Percentiles rank a stretch among this genome's conserved stretches.
Conservation (phyloP, 2,113 vertebrate species). For the Sinocyclocheilus maitianheensis region DNA sequence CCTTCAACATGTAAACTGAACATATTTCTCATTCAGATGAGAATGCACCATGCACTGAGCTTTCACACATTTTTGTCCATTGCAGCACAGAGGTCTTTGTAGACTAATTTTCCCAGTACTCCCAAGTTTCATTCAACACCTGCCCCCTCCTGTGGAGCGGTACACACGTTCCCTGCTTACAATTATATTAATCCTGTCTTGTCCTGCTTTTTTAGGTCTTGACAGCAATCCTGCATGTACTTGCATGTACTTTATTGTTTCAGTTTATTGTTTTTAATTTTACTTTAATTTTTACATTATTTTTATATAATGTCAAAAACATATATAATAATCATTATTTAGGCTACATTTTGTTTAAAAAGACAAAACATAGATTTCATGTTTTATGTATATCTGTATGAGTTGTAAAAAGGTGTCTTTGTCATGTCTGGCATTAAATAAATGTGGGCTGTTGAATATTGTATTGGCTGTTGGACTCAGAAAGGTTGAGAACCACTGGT, state of each 20-base stretch:
- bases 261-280: not conserved
- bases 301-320: not conserved
- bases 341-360: not conserved
- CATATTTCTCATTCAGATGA: too few relatives aligned
- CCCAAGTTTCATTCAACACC: not conserved
- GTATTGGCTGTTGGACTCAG: not conserved
- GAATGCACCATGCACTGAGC: not conserved
- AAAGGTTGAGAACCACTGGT: conserved; percentile 3
- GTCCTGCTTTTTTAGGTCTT: not conserved
- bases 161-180: not conserved
- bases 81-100: not conserved
- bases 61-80: not conserved
- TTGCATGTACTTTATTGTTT: not conserved
- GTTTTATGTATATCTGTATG: not conserved
- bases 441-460: not conserved
- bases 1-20: not conserved
- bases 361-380: not conserved
- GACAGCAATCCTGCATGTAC: not conserved
- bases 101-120: not conserved
- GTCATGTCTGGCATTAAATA: not conserved
- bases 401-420: not conserved
- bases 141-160: not conserved
- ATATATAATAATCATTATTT: not conserved
- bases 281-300: not conserved
- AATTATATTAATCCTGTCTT: not conserved